Evolutionary conservation across 2,113 vertebrate species (phyloP).

Genomic region (Corvus hawaiiensis): DNA sequence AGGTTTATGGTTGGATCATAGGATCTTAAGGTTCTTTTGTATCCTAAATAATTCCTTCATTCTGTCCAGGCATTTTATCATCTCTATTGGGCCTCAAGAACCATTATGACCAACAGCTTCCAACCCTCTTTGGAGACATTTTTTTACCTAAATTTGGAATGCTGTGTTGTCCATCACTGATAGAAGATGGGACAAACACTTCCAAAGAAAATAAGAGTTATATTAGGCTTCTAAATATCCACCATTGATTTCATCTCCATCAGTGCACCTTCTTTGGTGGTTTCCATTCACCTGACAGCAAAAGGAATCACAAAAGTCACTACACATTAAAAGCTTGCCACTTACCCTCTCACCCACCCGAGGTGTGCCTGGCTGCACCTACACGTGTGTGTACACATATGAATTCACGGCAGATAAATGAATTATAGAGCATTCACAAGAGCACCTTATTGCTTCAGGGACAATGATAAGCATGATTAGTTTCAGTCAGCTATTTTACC

Average conservation of each 20-base stretch:
- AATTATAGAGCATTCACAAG: not conserved
- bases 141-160: not conserved
- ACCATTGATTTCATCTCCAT: not conserved
- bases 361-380: not conserved
- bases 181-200: not conserved
- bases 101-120: not conserved
- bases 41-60: not conserved
- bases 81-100: not conserved
- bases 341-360: not conserved
- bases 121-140: not conserved
- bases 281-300: not conserved
- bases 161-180: not conserved
- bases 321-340: not conserved
- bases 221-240: not conserved
- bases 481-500: not conserved
- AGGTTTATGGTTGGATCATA: not conserved
- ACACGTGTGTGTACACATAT: accelerated
- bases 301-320: not conserved
- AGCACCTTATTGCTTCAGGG: not conserved
- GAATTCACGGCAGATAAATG: not conserved
- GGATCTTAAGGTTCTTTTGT: not conserved
- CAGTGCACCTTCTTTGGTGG: not conserved
- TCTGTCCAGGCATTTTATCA: not conserved
- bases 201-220: not conserved
- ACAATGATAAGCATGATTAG: not conserved